Conservation (phyloP, 2,888 invertebrate genomes). For the Lepidocyrtinus sp. region DNA sequence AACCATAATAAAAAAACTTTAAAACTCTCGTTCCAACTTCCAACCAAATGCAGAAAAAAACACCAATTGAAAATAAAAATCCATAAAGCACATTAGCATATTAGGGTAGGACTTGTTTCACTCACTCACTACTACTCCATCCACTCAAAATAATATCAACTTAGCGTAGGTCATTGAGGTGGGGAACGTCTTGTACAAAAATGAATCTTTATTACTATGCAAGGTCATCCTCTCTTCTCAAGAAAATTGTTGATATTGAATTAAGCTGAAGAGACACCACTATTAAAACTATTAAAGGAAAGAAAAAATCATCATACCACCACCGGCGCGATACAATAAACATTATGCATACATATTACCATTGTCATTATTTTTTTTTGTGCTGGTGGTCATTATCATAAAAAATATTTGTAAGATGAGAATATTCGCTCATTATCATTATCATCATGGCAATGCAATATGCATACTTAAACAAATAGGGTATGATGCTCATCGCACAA, state of each 20-base stretch:
- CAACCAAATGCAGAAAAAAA: too few species aligned
- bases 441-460: too few species aligned
- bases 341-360: conserved; percentile 7
- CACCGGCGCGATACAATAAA: conserved; percentile 8
- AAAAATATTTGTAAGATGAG: conserved; percentile 7
- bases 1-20: too few species aligned
- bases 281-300: too few species aligned
- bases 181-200: conserved; percentile 18
- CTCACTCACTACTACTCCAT: too few species aligned
- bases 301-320: neutral
- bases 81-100: conserved; percentile 26
- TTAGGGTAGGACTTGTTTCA: conserved; percentile 39
- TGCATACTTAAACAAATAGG: conserved; percentile 2
- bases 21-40: too few species aligned
- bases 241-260: neutral
- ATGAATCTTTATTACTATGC: conserved; percentile 29
- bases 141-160: too few species aligned
- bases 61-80: neutral
- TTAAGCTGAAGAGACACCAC: too few species aligned
- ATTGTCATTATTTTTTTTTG: too few species aligned
- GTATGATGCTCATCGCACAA: neutral
- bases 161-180: conserved; percentile 47
- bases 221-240: conserved; percentile 30
- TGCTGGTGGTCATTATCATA: conserved; percentile 2
- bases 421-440: neutral